phyloP scores from a whole-genome alignment of 2,113 vertebrate species.

The Rhinoderma darwinii region DNA sequence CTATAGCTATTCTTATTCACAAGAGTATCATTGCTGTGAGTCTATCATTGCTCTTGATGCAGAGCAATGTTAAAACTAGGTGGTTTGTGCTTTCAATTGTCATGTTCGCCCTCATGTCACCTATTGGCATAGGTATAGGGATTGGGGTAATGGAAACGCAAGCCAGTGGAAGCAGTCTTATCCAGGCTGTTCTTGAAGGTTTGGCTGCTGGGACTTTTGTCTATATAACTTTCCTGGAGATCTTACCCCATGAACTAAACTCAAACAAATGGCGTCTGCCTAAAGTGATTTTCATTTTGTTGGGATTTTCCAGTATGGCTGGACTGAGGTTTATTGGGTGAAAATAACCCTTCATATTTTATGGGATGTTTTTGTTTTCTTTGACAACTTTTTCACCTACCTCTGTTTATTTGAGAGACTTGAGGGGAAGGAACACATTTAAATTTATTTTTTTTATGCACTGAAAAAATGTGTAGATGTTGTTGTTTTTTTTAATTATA shows the following conservation, averaged over 20 bases:
- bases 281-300: slow-evolving; percentile 78
- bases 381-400: not conserved
- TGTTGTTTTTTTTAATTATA: not conserved
- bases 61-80: slow-evolving; percentile 70
- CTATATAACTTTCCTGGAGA: slow-evolving; percentile 85
- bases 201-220: slow-evolving; percentile 80
- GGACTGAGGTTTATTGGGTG: slow-evolving; percentile 74
- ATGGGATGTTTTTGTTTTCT: too few species aligned
- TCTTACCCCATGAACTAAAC: slow-evolving; percentile 83
- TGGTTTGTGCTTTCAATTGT: slow-evolving; percentile 74
- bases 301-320: slow-evolving; percentile 79
- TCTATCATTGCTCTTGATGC: slow-evolving; percentile 79
- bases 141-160: slow-evolving; percentile 73
- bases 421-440: not conserved
- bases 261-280: slow-evolving; percentile 74
- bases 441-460: slow-evolving; percentile 10
- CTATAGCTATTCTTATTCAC: slow-evolving; percentile 79
- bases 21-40: slow-evolving; percentile 84
- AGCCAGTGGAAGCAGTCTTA: slow-evolving; percentile 64
- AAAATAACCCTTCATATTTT: slow-evolving; percentile 33
- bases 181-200: slow-evolving; percentile 78
- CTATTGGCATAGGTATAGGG: slow-evolving; percentile 78
- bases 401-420: not conserved
- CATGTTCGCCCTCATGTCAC: slow-evolving; percentile 78
- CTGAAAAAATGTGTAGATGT: not conserved